Conservation (phyloP, 2,113 vertebrate species). For the Albula goreensis region DNA sequence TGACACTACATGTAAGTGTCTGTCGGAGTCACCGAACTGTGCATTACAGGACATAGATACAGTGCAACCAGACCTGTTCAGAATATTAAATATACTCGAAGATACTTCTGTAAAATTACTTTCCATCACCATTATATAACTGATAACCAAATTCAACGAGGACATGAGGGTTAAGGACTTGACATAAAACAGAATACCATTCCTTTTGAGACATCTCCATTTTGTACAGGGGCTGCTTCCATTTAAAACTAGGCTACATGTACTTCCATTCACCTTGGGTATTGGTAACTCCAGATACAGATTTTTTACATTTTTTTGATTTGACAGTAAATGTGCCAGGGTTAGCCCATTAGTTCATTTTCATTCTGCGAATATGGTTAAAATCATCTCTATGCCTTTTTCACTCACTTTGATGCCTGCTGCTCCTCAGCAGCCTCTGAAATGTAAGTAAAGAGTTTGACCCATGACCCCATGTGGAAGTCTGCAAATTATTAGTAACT, state of each 20-base stretch:
- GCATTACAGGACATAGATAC: no score
- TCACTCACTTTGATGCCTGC: not conserved
- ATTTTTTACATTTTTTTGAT: not conserved
- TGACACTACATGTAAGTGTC: no score
- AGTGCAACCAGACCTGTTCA: no score
- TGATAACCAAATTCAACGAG: no score
- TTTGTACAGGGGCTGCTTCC: not conserved
- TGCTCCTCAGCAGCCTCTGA: not conserved
- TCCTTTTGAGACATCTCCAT: not conserved
- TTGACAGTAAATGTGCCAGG: not conserved
- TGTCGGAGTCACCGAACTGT: no score
- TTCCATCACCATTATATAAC: no score
- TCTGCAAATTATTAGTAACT: not conserved
- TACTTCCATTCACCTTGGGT: not conserved
- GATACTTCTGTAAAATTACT: no score
- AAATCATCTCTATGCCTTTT: not conserved
- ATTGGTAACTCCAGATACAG: not conserved
- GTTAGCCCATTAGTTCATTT: no score
- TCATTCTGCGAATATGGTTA: no score
- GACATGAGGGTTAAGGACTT: not conserved
- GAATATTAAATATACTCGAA: no score
- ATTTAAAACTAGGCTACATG: not conserved
- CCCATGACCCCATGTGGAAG: not conserved
- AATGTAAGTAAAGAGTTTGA: constrained; percentile 1
- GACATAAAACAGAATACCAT: not conserved